Conservation (phyloP, 2,888 invertebrate species). For the Dusona sp. region DNA sequence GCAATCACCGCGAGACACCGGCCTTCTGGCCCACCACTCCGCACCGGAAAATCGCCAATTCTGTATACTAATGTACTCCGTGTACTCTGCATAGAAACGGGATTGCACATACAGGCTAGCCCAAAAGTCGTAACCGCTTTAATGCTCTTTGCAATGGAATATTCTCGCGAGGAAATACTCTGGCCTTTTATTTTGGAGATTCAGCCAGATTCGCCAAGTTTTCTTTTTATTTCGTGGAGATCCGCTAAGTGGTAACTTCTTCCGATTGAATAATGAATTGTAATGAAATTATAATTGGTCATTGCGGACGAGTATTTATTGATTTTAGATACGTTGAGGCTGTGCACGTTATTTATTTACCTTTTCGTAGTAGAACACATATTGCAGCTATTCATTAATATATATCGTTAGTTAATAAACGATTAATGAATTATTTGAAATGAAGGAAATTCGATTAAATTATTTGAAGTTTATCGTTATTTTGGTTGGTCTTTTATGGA, state of each 20-base stretch:
- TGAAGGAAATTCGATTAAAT: not conserved
- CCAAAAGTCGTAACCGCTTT: not conserved
- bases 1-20: conserved; percentile 69
- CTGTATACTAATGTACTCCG: conserved; percentile 31
- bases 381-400: not conserved
- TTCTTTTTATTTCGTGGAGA: not conserved
- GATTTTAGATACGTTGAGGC: not conserved
- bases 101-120: not conserved
- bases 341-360: not conserved
- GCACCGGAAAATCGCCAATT: conserved; percentile 66
- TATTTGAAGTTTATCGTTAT: not conserved
- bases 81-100: not conserved
- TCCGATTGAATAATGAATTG: not conserved
- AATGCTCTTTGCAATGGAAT: not conserved
- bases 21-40: conserved; percentile 59
- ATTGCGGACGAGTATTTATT: not conserved
- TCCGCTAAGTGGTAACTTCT: not conserved
- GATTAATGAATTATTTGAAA: not conserved
- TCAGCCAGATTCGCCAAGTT: not conserved
- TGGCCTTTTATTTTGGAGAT: not conserved
- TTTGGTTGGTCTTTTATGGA: conserved; percentile 1
- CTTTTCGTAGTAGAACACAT: not conserved
- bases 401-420: too few species aligned
- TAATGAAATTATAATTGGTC: not conserved
- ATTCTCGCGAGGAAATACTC: not conserved